These are phyloP conservation scores for Cantharis rufa DNA, from an alignment of 2,888 invertebrate species.

Conservation along the genomic window DNA sequence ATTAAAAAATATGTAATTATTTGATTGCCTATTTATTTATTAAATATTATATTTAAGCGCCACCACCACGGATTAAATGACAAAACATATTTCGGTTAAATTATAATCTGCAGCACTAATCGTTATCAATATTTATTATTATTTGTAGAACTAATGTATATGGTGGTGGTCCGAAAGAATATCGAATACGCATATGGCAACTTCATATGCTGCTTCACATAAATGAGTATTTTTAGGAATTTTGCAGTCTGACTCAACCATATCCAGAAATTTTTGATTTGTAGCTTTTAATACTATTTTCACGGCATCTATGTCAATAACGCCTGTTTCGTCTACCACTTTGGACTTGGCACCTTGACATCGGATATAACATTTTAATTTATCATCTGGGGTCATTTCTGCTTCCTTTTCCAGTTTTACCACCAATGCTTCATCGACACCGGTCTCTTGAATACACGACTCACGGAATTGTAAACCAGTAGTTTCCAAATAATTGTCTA, in stretches of 20 bases:
- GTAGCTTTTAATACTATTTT: neutral
- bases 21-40: too few relatives aligned
- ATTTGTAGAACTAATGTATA: neutral
- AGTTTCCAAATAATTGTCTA: neutral
- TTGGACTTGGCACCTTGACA: neutral
- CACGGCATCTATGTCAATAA: neutral
- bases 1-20: too few relatives aligned
- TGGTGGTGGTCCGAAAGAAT: neutral
- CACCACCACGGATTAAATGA: too few relatives aligned
- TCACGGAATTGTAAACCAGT: neutral
- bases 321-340: neutral
- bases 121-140: neutral
- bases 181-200: neutral
- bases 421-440: neutral
- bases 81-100: neutral
- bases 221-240: neutral
- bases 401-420: neutral
- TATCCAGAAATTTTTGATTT: neutral
- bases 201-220: neutral
- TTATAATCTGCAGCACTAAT: neutral
- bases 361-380: neutral
- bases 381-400: neutral
- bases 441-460: neutral
- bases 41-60: too few relatives aligned
- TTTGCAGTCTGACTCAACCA: neutral